Evolutionary conservation across 2,888 invertebrate genomes (phyloP), one percentile per base, ranked within the genome.

Genomic region (Selenia dentaria): DNA sequence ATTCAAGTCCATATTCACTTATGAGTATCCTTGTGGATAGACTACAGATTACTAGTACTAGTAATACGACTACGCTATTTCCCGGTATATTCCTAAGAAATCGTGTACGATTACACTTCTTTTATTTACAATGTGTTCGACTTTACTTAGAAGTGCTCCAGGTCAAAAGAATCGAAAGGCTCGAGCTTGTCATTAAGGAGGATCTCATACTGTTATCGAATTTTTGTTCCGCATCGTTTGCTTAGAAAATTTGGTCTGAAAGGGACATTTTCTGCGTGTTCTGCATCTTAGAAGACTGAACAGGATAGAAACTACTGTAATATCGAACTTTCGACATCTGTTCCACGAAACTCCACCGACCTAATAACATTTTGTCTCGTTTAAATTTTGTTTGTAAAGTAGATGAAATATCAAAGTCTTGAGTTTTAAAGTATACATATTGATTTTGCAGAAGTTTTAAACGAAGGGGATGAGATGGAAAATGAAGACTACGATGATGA

Each of bases 401-500:
- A 38, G 10, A 46, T 39, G 31, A 40, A 29, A 34, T 40, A 9
- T 25, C 31, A 32, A 46, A 46, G 24, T 40, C 31, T 35, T 20
- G 35, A 36, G 35, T 31, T 20, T 36, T 36, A 24, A 31, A 35
- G 33, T 28, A 9, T 28, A 31, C 27, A 25, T 33, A 44, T 45
- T 45, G 37, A 42, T 55, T 48, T 70, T 67, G 38, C 70, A 79
- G 80, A 74, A 49, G 54, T 61, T 24, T 41, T 57, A 13, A 59
- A 70, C 37, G 64, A 68, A 43, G 62, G 62, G 14, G 62, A 72
- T 24, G 79, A 80, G 31, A 61, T 60, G 53, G 80, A 78, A 53
- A 74, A 82, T 54, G 80, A 80, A 0, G 82, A 85, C 33, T 77
- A 87, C 37, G 85, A 91, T 16, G 84, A 91, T 16, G 89, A 88